Evolutionary conservation across 2,888 invertebrate genomes (phyloP).

Genomic region (Gymnosoma rotundatum): DNA sequence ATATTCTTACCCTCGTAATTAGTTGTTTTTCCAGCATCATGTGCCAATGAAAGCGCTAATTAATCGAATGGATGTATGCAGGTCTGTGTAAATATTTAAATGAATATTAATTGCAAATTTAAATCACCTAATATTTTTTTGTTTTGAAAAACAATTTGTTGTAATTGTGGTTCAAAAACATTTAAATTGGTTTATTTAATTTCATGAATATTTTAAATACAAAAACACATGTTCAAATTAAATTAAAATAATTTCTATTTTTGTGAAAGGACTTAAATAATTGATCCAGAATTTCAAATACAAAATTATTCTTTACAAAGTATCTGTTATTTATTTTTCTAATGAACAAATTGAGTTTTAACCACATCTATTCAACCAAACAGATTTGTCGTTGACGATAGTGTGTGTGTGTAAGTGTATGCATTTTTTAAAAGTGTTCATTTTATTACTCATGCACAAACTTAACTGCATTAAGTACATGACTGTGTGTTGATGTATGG

Average conservation of each 20-base stretch:
- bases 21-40: not conserved
- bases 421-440: constrained; percentile 38
- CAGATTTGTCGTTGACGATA: constrained; percentile 24
- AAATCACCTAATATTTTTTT: not conserved
- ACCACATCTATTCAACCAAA: not conserved
- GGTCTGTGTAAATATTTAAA: constrained; percentile 18
- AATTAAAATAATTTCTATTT: not conserved
- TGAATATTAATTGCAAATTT: constrained; percentile 8
- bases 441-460: constrained; percentile 13
- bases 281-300: constrained; percentile 15
- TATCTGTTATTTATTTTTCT: not conserved
- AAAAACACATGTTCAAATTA: not conserved
- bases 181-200: constrained; percentile 15
- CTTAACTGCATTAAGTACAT: not conserved
- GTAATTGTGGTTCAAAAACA: not conserved
- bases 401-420: not conserved
- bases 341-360: not conserved
- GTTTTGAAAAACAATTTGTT: not conserved
- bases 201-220: constrained; percentile 10
- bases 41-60: constrained; percentile 17
- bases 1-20: too few species aligned
- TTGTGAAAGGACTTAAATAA: not conserved
- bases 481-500: not conserved
- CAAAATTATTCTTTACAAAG: not conserved
- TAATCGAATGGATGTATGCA: constrained; percentile 5